Percentiles rank a stretch among this genome's conserved stretches.
Evolutionary conservation across 1,140 invertebrate genomes (phyloP).

Genomic region (Eufriesea mexicana): DNA sequence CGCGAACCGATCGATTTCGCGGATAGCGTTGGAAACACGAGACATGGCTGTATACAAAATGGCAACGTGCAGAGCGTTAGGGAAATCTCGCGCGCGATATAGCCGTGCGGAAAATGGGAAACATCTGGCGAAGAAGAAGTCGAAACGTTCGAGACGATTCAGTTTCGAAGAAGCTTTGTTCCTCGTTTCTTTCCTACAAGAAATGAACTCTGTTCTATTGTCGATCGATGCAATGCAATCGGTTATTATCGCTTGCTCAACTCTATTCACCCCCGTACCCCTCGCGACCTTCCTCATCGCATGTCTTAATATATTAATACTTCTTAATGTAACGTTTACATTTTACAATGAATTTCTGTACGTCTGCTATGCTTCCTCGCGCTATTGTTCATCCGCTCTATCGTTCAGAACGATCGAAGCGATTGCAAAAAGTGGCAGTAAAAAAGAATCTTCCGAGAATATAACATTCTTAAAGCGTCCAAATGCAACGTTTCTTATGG

Average conservation of each 20-base stretch:
- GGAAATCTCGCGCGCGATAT: neutral
- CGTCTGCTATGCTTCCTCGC: conserved; percentile 1
- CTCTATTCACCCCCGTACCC: neutral
- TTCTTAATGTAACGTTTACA: conserved; percentile 46
- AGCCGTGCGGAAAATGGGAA: neutral
- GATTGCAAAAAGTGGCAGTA: conserved; percentile 64
- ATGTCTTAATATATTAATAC: conserved; percentile 59
- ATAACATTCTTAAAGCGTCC: conserved; percentile 39
- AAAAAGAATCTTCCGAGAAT: conserved; percentile 50
- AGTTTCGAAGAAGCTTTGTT: conserved; percentile 7
- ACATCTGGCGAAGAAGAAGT: conserved; percentile 20
- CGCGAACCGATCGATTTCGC: neutral
- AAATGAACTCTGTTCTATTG: conserved; percentile 74
- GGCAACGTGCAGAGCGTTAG: conserved; percentile 16
- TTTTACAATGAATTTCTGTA: conserved; percentile 41
- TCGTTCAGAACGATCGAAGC: conserved; percentile 57
- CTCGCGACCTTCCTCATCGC: conserved; percentile 32
- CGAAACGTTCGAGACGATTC: conserved; percentile 1
- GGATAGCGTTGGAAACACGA: neutral
- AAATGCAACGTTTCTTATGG: conserved; percentile 44
- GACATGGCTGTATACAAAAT: conserved; percentile 33
- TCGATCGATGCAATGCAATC: conserved; percentile 73
- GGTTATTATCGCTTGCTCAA: conserved; percentile 43
- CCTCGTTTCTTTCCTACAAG: conserved; percentile 52
- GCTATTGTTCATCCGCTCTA: conserved; percentile 54